Conservation (phyloP, 1,140 invertebrate species). For the Hestina assimilis region DNA sequence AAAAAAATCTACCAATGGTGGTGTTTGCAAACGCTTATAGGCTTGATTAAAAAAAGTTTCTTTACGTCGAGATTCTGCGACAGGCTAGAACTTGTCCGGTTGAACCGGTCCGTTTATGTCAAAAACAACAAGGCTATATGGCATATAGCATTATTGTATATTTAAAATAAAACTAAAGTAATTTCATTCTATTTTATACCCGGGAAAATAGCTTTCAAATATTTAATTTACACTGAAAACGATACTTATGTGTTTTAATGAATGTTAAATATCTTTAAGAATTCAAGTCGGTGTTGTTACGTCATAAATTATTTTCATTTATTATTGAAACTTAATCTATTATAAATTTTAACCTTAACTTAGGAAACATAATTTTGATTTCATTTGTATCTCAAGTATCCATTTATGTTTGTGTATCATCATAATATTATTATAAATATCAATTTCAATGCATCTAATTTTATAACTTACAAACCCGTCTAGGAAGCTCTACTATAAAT, state of each 20-base stretch:
- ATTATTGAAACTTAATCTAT: neutral
- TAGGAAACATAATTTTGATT: neutral
- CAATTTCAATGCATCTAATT: slow-evolving; percentile 20
- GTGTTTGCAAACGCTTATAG: too few species aligned
- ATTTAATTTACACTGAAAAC: neutral
- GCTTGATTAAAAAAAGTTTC: too few species aligned
- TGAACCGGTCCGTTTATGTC: too few species aligned
- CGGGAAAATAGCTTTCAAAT: too few species aligned
- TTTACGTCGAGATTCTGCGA: too few species aligned
- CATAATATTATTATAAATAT: slow-evolving; percentile 15
- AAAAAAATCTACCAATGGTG: too few species aligned
- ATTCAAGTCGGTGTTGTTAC: neutral
- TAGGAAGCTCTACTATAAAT: slow-evolving; percentile 10
- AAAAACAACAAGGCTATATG: too few species aligned
- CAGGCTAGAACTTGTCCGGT: too few species aligned
- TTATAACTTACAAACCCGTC: slow-evolving; percentile 11
- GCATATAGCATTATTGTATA: too few species aligned
- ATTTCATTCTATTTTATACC: too few species aligned
- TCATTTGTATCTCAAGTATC: slow-evolving; percentile 1
- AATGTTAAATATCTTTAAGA: neutral
- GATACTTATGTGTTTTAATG: neutral
- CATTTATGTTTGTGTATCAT: slow-evolving; percentile 1
- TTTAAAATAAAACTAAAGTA: too few species aligned
- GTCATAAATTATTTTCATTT: neutral
- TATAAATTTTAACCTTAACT: neutral